These are phyloP conservation scores for Chinchilla lanigera DNA, from an alignment of 2,113 vertebrate species.

Conservation along the genomic window DNA sequence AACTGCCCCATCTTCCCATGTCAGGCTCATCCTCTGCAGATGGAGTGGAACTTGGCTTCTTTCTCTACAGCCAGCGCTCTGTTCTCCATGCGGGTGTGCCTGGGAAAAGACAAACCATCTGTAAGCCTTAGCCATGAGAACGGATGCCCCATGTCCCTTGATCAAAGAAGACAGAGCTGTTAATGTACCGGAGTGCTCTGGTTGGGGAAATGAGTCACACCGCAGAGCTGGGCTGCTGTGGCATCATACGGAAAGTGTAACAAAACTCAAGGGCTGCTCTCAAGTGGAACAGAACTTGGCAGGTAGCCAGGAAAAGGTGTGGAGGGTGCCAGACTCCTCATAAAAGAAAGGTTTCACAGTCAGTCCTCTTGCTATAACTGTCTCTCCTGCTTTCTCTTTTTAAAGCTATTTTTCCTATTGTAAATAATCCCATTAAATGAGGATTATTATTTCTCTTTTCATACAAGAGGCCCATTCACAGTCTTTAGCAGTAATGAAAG, in stretches of 20 bases:
- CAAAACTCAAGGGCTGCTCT: constrained; percentile 74
- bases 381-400: constrained; percentile 73
- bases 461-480: constrained; percentile 86
- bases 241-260: constrained; percentile 79
- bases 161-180: constrained; percentile 76
- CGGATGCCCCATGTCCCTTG: constrained; percentile 60
- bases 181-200: constrained; percentile 80
- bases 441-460: constrained; percentile 80
- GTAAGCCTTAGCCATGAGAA: constrained; percentile 58
- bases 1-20: background rate
- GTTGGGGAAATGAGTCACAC: constrained; percentile 86
- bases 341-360: constrained; percentile 84
- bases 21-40: background rate
- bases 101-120: constrained; percentile 64
- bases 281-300: constrained; percentile 80
- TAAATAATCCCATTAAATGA: constrained; percentile 88
- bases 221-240: constrained; percentile 69
- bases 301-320: constrained; percentile 86
- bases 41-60: background rate
- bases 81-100: constrained; percentile 27
- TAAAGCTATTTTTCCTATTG: constrained; percentile 83
- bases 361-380: constrained; percentile 81
- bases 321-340: constrained; percentile 82
- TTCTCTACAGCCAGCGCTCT: background rate
- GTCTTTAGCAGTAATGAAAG: constrained; percentile 79